Evolutionary conservation across 2,888 invertebrate genomes (phyloP).

Genomic region (Incurvaria masculella): DNA sequence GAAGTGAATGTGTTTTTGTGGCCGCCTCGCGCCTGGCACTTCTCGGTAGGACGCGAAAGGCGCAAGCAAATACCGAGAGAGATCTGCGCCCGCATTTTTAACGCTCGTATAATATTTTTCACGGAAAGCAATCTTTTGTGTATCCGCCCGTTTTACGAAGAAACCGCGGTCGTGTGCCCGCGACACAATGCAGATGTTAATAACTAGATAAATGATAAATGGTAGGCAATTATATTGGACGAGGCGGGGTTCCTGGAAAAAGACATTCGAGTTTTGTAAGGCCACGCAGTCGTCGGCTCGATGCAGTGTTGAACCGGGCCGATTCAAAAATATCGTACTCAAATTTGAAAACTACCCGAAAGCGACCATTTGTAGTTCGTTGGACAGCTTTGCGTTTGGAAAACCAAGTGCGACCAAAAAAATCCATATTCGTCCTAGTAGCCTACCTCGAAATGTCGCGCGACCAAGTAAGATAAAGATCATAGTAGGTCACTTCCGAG

Average conservation of each 20-base stretch:
- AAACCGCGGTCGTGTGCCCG: not conserved
- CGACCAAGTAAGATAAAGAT: too few species aligned
- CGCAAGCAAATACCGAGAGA: not conserved
- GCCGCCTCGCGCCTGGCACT: not conserved
- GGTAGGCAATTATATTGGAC: not conserved
- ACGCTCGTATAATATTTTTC: not conserved
- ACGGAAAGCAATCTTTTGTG: not conserved
- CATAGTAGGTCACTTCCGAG: too few species aligned
- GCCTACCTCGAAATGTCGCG: too few species aligned
- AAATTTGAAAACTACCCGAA: too few species aligned
- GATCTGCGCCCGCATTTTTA: not conserved
- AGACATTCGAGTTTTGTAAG: not conserved
- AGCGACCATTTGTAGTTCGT: too few species aligned
- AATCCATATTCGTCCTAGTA: too few species aligned
- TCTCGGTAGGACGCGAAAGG: not conserved
- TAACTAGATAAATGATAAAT: conserved; percentile 31
- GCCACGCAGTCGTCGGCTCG: not conserved
- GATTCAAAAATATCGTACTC: too few species aligned
- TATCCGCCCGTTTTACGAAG: not conserved
- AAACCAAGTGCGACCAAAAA: too few species aligned
- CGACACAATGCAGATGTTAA: conserved; percentile 23
- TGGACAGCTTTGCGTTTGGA: too few species aligned
- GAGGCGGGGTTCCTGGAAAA: not conserved
- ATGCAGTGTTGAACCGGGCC: too few species aligned
- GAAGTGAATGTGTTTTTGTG: not conserved